Evolutionary conservation across 1,140 invertebrate genomes (phyloP), one percentile per base, ranked within the genome.

Genomic region (Tenebrio molitor): DNA sequence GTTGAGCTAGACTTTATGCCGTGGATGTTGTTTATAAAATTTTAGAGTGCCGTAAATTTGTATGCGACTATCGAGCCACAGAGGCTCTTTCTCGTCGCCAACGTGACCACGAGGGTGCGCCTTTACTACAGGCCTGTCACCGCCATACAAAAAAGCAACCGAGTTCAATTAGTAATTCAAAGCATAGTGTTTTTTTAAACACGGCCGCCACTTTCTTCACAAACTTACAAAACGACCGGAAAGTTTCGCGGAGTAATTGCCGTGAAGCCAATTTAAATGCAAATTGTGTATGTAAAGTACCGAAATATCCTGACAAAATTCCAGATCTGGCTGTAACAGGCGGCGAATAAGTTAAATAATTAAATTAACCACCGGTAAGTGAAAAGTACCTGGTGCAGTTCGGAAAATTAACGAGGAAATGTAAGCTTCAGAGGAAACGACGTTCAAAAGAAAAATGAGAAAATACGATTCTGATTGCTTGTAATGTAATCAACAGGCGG

Each of bases 91-190:
- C 44, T 50, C 21, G 44, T 50, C 4, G 6, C 16, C 17, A 21
- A 21, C 14, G 15, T 44, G 42, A 44, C 42, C 44, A 50, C 16
- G 15, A 2, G 15, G 3, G 25, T 29, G 25, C 8, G 25, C 25
- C 25, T 50, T 50, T 50, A 50, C 3, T 29, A 29, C 25, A 29
- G 8, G 8, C 3, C 50, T 58, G 50, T 58, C 50, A 58, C 17
- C 46, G 14, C 46, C 17, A 21, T 19, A 19, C 23, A 25, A 25
- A 58, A 58, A 58, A 21, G 23, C 50, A n/a, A 3, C 8, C 7
- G 15, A 46, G 16, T 25, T 58, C 50, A 58, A 58, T 58, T 58
- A 58, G 50, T 58, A 58, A 58, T 58, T 58, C 50, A 58, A 58
- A 58, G 50, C 50, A 25, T 58, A 25, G 50, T 46, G 42, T 58